A percentile compares a stretch with the other conserved stretches of the same genome.
phyloP scores from a whole-genome alignment of 2,113 vertebrate species.

The Aleadryas rufinucha region DNA sequence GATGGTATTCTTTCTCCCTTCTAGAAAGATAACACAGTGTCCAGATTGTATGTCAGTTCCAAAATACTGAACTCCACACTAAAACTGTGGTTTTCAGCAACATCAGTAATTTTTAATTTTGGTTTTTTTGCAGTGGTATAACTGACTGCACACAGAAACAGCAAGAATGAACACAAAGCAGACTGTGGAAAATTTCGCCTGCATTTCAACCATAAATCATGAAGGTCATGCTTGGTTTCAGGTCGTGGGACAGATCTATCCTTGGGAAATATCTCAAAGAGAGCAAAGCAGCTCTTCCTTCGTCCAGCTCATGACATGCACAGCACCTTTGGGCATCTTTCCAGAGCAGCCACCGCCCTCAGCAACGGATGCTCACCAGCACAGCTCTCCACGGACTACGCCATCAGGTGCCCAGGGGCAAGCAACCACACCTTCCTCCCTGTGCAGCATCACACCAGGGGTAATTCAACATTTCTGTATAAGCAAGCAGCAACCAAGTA shows the following conservation, averaged over 20 bases:
- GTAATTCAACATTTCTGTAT: background rate
- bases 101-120: background rate
- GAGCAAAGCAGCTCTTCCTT: background rate
- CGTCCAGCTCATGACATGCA: background rate
- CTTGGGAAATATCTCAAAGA: background rate
- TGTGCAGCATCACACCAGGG: background rate
- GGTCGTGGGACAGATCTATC: background rate
- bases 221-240: background rate
- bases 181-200: background rate
- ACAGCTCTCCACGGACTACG: accelerated
- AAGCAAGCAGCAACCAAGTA: background rate
- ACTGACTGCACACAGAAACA: background rate
- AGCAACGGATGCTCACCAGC: background rate
- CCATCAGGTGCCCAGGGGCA: background rate
- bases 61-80: background rate
- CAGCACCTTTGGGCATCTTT: background rate
- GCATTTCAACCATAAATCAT: background rate
- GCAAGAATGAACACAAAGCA: background rate
- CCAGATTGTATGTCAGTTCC: background rate
- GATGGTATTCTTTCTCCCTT: background rate
- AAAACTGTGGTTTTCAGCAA: background rate
- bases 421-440: background rate
- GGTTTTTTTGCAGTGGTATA: background rate
- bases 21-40: background rate
- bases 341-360: background rate